These are phyloP conservation scores for Gymnocypris eckloni DNA, from an alignment of 2,797 vertebrate genomes.

Conservation along the genomic window DNA sequence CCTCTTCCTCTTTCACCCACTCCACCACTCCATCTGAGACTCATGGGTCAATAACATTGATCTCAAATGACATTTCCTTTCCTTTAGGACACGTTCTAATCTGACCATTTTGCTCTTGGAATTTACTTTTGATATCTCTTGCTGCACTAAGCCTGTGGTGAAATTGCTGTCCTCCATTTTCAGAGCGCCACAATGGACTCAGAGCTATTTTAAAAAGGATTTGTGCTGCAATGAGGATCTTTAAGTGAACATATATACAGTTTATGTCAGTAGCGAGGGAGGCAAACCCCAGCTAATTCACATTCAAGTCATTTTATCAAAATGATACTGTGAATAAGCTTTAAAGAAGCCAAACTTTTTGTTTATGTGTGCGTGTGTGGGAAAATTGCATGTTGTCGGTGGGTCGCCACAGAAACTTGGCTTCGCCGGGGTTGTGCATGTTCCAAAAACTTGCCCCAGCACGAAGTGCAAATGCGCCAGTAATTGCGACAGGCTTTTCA, in stretches of 20 bases:
- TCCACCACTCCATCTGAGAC: conserved; percentile 65
- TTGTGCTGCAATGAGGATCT: conserved; percentile 56
- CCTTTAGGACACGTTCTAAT: conserved; percentile 68
- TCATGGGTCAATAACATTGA: conserved; percentile 66
- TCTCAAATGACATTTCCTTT: conserved; percentile 71
- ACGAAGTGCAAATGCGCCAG: conserved; percentile 58
- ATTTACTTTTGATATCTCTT: conserved; percentile 69
- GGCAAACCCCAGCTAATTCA: conserved; percentile 25
- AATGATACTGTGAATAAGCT: conserved; percentile 41
- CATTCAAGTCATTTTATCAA: conserved; percentile 37
- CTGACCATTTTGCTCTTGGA: conserved; percentile 67
- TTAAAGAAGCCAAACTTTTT: conserved; percentile 23
- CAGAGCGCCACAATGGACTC: conserved; percentile 71
- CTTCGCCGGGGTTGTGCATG: conserved; percentile 1
- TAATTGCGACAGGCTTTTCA: conserved; percentile 61
- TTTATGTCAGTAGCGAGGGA: conserved; percentile 51
- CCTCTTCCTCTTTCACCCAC: conserved; percentile 47
- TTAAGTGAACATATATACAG: conserved; percentile 55
- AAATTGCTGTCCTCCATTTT: conserved; percentile 74
- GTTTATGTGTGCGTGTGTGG: conserved; percentile 21
- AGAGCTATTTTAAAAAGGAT: conserved; percentile 55
- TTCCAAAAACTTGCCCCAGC: conserved; percentile 57
- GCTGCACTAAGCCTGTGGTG: conserved; percentile 66
- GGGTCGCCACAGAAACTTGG: conserved; percentile 45
- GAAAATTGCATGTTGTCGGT: conserved; percentile 28